Conservation (phyloP, 2,888 invertebrate genomes). For the Dioctria linearis region DNA sequence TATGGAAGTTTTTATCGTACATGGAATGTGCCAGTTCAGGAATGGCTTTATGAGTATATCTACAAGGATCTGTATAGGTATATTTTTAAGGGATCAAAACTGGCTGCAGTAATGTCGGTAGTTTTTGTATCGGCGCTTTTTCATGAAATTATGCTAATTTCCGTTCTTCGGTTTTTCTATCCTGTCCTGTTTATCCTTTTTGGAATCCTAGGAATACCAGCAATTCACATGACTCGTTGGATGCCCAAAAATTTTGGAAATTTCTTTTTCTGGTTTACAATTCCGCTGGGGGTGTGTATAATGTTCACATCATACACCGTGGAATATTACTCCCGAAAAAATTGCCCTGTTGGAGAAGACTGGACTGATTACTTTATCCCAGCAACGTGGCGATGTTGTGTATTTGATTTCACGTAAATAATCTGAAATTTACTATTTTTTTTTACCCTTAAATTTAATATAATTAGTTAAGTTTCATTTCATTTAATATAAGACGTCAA, state of each 20-base stretch:
- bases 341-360: not conserved
- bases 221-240: not conserved
- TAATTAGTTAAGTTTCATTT: too few relatives aligned
- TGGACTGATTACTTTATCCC: not conserved
- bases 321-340: not conserved
- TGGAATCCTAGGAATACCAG: not conserved
- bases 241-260: not conserved
- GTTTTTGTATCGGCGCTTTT: constrained; percentile 85
- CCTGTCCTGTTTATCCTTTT: constrained; percentile 85
- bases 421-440: too few relatives aligned
- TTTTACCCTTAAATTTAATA: too few relatives aligned
- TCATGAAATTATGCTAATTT: constrained; percentile 86
- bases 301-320: not conserved
- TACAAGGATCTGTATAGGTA: constrained; percentile 78
- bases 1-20: constrained; percentile 85
- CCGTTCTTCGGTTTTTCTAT: constrained; percentile 87
- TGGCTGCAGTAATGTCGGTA: constrained; percentile 74
- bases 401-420: not conserved
- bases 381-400: not conserved
- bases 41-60: constrained; percentile 89
- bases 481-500: too few relatives aligned
- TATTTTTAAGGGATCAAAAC: constrained; percentile 67
- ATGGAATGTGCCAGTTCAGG: constrained; percentile 93
- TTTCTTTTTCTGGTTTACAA: not conserved
- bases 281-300: not conserved